A percentile compares a stretch with the other conserved stretches of the same genome.
Evolutionary conservation across 2,888 invertebrate species (phyloP).

Genomic region (Drosophila imparisetae): DNA sequence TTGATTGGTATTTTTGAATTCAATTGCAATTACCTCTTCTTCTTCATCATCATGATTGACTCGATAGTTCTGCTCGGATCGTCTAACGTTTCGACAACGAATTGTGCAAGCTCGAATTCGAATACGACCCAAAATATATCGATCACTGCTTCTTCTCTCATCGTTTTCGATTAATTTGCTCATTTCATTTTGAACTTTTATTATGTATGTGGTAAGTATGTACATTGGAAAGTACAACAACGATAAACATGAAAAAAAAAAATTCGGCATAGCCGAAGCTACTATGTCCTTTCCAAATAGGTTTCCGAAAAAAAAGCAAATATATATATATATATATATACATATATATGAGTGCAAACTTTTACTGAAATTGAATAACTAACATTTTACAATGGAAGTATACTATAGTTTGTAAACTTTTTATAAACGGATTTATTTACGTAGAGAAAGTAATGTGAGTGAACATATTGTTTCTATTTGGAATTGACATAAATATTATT

Average conservation of each 20-base stretch:
- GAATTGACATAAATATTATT: constrained; percentile 35
- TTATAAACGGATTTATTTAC: neutral
- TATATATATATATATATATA: neutral
- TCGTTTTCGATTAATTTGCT: constrained; percentile 2
- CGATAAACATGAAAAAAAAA: constrained; percentile 36
- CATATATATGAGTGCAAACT: neutral
- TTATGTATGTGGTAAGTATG: constrained; percentile 25
- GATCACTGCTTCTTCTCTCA: constrained; percentile 25
- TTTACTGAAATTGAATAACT: neutral
- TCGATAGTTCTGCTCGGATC: constrained; percentile 14
- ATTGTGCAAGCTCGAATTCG: constrained; percentile 13
- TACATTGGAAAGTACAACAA: constrained; percentile 46
- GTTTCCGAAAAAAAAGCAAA: neutral
- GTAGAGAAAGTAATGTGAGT: neutral
- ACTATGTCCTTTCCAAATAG: constrained; percentile 36
- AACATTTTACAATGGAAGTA: neutral
- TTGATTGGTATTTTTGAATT: constrained; percentile 22
- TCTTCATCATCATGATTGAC: constrained; percentile 14
- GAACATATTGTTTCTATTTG: constrained; percentile 11
- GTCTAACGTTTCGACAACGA: constrained; percentile 29
- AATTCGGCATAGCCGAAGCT: constrained; percentile 45
- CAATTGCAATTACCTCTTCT: constrained; percentile 53
- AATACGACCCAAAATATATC: constrained; percentile 17
- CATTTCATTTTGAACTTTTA: constrained; percentile 7
- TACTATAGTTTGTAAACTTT: neutral